These are phyloP conservation scores for Pampusana beccarii DNA, from an alignment of 2,113 vertebrate species.

Conservation along the genomic window DNA sequence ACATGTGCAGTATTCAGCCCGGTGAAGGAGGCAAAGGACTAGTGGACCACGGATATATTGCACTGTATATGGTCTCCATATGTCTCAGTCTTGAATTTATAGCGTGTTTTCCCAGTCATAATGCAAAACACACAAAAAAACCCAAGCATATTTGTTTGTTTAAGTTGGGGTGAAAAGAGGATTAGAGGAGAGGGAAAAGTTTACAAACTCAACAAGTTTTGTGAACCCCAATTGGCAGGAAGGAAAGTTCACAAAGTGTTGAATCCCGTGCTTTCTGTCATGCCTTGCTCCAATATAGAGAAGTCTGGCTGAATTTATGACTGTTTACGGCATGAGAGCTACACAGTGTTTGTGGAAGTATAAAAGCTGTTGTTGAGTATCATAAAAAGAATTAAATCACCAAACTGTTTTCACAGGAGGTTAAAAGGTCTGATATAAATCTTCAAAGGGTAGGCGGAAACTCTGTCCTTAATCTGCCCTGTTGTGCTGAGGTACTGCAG, in stretches of 20 bases:
- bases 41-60: fast-evolving
- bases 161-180: background rate
- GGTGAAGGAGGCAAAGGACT: background rate
- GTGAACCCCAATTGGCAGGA: background rate
- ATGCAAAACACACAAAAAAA: background rate
- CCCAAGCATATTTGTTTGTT: background rate
- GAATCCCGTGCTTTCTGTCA: background rate
- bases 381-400: conserved; percentile 54
- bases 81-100: background rate
- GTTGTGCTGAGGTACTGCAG: background rate
- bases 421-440: conserved; percentile 43
- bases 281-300: background rate
- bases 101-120: background rate
- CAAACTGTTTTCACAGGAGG: conserved; percentile 28
- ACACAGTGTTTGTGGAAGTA: background rate
- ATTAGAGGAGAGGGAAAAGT: background rate
- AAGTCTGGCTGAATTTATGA: background rate
- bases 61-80: background rate
- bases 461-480: conserved; percentile 12
- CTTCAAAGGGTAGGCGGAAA: conserved; percentile 35
- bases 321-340: background rate
- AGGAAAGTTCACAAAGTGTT: background rate
- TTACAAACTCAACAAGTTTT: background rate
- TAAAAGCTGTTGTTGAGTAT: conserved; percentile 39
- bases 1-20: background rate